Evolutionary conservation across 2,113 vertebrate genomes (phyloP), one percentile per base, ranked within the genome.

Genomic region (Genyomyrus donnyi): DNA sequence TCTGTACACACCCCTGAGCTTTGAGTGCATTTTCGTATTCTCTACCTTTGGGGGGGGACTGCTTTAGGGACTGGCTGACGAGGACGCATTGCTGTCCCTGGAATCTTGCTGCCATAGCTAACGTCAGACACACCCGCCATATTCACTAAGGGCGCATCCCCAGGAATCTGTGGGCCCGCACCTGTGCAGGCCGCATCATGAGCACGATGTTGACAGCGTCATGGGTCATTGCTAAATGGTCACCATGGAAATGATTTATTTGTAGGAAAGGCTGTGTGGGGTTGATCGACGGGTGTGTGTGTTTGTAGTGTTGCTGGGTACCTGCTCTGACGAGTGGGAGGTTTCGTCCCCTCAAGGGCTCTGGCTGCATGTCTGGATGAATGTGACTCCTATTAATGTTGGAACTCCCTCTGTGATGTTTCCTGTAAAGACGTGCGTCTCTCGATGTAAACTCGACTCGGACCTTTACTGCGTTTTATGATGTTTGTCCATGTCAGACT

Each of bases 401-500:
- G 66, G 66, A 74, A 11, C n/a, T 1, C 27, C 27, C 27, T 74
- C 27, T 15, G 3, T 39, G 10, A 31, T 17, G 10, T 17, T 77
- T 77, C 15, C 31, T 17, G 70, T 77, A 4, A 11, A 1, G 70
- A 77, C 15, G 5, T 13, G 8, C 10, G 1, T 77, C 13, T 77
- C 31, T 35, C 4, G 3, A 35, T 35, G 5, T 13, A 39, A 31
- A 17, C 15, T 77, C 1, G 9, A 66, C 58, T 66, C 2, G 8
- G 62, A 39, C 1, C 70, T 77, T 77, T 19, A 77, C 35, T 39
- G 31, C 5, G 0, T 19, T 19, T 70, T 31, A 11, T 77, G 70
- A 13, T 77, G 70, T 77, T 39, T 77, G 13, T 77, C 91, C 88
- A 93, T 91, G 92, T 91, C 21, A 94, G 45, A 85, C 19, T 48